Conservation (phyloP, 2,113 vertebrate species). For the Psilopsiagon aurifrons region DNA sequence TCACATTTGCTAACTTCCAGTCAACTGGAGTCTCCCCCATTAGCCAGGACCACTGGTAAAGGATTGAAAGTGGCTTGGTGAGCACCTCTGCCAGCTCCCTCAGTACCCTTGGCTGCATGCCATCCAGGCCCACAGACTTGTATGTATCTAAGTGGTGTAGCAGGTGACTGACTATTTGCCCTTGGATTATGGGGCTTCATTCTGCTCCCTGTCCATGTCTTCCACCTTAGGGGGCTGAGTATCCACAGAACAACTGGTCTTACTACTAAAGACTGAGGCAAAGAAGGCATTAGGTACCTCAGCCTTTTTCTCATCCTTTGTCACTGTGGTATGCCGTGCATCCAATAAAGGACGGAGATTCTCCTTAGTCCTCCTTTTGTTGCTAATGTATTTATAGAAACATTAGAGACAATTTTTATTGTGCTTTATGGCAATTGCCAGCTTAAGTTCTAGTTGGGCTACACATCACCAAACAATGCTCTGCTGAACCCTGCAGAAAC, state of each 20-base stretch:
- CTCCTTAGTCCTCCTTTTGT: background rate
- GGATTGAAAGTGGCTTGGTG: background rate
- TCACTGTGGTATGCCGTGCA: background rate
- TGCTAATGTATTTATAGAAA: background rate
- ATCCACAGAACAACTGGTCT: background rate
- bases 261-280: background rate
- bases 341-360: background rate
- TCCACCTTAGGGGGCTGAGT: background rate
- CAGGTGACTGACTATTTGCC: accelerated
- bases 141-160: background rate
- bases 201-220: background rate
- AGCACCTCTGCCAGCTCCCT: background rate
- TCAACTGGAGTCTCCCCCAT: too few species aligned
- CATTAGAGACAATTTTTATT: background rate
- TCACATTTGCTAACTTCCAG: too few species aligned
- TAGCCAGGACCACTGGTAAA: too few species aligned
- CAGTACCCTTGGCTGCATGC: background rate
- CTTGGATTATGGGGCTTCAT: background rate
- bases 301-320: background rate
- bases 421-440: background rate
- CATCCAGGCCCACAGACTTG: background rate
- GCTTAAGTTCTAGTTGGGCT: background rate
- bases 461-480: background rate
- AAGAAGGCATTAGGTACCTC: background rate
- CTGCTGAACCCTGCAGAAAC: background rate